Evolutionary conservation across 2,113 vertebrate genomes (phyloP).

Genomic region (Platycercus adscitus): DNA sequence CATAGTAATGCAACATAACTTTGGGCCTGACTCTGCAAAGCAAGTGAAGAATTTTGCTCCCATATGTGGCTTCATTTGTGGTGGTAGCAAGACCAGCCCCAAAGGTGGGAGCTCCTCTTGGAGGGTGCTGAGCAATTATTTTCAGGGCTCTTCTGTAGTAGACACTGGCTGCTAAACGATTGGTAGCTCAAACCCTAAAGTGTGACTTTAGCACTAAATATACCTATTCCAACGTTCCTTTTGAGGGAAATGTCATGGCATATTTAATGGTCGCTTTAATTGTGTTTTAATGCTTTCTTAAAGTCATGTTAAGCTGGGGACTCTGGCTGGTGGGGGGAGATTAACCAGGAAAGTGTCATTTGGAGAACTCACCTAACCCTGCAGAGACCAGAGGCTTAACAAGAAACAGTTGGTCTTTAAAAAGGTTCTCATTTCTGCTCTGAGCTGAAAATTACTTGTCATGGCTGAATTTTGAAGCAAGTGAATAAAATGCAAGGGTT

Average conservation of each 20-base stretch:
- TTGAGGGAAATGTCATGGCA: not conserved
- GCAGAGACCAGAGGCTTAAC: not conserved
- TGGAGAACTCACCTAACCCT: not conserved
- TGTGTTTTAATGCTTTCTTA: not conserved
- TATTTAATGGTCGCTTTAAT: not conserved
- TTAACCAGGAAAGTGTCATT: not conserved
- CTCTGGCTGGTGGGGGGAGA: not conserved
- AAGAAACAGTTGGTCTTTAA: not conserved
- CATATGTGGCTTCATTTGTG: not conserved
- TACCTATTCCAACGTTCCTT: not conserved
- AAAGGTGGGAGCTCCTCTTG: not conserved
- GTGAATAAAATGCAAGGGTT: not conserved
- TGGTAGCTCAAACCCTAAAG: not conserved
- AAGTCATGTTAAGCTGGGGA: not conserved
- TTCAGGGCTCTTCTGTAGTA: not conserved
- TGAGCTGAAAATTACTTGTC: not conserved
- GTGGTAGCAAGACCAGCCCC: not conserved
- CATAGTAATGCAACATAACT: not conserved
- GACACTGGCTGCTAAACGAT: not conserved
- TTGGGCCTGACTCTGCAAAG: not conserved
- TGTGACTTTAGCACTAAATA: not conserved
- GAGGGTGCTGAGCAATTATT: not conserved
- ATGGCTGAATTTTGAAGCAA: fast-evolving
- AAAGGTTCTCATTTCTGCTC: not conserved
- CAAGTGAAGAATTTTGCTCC: not conserved